These are phyloP conservation scores for Bombus difficillimus DNA, from an alignment of 1,140 invertebrate species.

Conservation along the genomic window DNA sequence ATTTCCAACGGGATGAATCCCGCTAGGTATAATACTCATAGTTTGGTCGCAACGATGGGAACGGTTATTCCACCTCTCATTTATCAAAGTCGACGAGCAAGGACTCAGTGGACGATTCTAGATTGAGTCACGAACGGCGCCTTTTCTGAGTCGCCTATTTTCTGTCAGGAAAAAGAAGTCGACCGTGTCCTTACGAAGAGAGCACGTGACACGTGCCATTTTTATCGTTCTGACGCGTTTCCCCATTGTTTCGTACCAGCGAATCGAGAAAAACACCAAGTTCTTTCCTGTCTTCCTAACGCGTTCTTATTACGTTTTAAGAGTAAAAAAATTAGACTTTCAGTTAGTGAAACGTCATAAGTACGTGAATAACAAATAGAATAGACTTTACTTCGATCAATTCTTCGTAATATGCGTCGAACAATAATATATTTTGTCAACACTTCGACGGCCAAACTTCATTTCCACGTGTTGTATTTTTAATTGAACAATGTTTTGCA, in stretches of 20 bases:
- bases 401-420: too few relatives aligned
- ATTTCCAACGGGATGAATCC: slow-evolving; percentile 1
- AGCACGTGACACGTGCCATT: slow-evolving; percentile 26
- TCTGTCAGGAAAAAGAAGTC: slow-evolving; percentile 17
- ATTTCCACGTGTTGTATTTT: too few relatives aligned
- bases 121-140: slow-evolving; percentile 64
- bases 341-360: too few relatives aligned
- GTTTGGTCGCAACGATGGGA: slow-evolving; percentile 4
- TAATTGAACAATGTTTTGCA: too few relatives aligned
- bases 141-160: slow-evolving; percentile 24
- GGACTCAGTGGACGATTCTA: slow-evolving; percentile 57
- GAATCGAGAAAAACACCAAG: not conserved
- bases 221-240: slow-evolving; percentile 18
- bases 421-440: too few relatives aligned
- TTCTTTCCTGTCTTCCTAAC: not conserved
- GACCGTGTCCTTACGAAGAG: not conserved
- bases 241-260: not conserved
- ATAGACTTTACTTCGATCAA: too few relatives aligned
- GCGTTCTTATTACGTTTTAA: not conserved
- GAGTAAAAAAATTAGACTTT: not conserved
- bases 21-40: slow-evolving; percentile 18
- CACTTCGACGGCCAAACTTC: too few relatives aligned
- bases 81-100: slow-evolving; percentile 66
- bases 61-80: slow-evolving; percentile 46
- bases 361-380: too few relatives aligned